Evolutionary conservation across 2,888 invertebrate species (phyloP).

Genomic region (Seira musarum): DNA sequence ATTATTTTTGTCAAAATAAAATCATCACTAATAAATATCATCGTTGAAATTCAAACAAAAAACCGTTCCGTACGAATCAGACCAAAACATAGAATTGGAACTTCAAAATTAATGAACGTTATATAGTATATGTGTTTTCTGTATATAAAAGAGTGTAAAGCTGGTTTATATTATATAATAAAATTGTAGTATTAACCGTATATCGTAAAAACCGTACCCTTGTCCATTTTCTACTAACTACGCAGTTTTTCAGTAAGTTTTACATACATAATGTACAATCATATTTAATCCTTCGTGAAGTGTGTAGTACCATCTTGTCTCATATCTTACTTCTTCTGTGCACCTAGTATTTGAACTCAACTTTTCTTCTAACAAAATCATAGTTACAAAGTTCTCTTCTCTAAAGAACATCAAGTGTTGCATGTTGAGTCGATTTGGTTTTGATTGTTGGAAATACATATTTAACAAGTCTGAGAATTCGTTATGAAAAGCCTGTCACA

Average conservation of each 20-base stretch:
- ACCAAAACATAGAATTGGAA: conserved; percentile 27
- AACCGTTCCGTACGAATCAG: neutral
- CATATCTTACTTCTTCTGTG: neutral
- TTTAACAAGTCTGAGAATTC: neutral
- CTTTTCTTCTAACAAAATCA: neutral
- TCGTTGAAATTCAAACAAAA: no score
- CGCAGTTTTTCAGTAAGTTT: conserved; percentile 38
- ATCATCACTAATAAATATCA: no score
- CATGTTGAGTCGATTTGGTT: neutral
- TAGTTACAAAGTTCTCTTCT: neutral
- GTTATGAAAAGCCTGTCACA: conserved; percentile 8
- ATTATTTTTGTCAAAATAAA: neutral
- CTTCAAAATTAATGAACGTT: conserved; percentile 27
- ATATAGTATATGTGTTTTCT: conserved; percentile 6
- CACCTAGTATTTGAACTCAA: neutral
- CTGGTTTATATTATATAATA: conserved; percentile 28
- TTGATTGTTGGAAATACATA: neutral
- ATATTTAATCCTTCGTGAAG: neutral
- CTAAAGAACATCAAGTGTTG: neutral
- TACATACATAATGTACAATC: conserved; percentile 58
- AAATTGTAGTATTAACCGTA: conserved; percentile 49
- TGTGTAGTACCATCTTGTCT: conserved; percentile 10
- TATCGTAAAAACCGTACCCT: conserved; percentile 61
- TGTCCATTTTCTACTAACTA: conserved; percentile 55
- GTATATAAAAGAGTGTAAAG: conserved; percentile 44